Percentiles rank a stretch among this genome's conserved stretches.
Conservation (phyloP, 2,113 vertebrate species). For the Heteronetta atricapilla region DNA sequence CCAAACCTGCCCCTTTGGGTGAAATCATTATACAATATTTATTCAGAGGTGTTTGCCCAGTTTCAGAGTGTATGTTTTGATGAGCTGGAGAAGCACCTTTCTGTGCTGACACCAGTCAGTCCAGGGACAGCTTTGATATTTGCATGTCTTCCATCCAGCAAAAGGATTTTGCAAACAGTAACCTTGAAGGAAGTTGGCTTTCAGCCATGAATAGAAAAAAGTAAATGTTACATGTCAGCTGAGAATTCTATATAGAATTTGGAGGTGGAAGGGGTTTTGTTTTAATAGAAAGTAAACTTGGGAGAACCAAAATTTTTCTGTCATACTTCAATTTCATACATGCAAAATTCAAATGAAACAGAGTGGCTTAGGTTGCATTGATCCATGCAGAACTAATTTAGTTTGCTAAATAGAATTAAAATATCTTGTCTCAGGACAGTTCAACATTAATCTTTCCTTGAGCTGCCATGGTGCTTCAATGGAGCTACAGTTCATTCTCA, state of each 20-base stretch:
- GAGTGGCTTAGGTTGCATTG: slow-evolving; percentile 9
- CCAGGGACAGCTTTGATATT: slow-evolving; percentile 44
- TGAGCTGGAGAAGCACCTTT: not conserved
- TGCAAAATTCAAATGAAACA: slow-evolving; percentile 5
- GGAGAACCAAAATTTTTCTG: not conserved
- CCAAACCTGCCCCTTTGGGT: not conserved
- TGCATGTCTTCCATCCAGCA: not conserved
- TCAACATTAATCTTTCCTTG: slow-evolving; percentile 48
- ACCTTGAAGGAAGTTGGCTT: slow-evolving; percentile 37
- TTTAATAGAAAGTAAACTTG: slow-evolving; percentile 4
- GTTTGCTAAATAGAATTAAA: slow-evolving; percentile 59
- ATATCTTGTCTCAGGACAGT: slow-evolving; percentile 38
- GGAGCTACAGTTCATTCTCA: slow-evolving; percentile 9
- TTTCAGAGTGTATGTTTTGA: slow-evolving; percentile 3
- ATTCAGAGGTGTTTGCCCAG: not conserved
- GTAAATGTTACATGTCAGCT: not conserved
- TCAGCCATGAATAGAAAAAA: not conserved
- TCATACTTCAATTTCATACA: not conserved
- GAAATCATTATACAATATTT: not conserved
- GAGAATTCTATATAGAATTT: slow-evolving; percentile 25
- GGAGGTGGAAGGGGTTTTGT: not conserved
- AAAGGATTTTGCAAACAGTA: slow-evolving; percentile 14
- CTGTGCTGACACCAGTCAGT: not conserved
- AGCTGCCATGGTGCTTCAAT: not conserved
- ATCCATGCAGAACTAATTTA: slow-evolving; percentile 43